Conservation (phyloP, 2,888 invertebrate genomes). For the Xylophagus ater region DNA sequence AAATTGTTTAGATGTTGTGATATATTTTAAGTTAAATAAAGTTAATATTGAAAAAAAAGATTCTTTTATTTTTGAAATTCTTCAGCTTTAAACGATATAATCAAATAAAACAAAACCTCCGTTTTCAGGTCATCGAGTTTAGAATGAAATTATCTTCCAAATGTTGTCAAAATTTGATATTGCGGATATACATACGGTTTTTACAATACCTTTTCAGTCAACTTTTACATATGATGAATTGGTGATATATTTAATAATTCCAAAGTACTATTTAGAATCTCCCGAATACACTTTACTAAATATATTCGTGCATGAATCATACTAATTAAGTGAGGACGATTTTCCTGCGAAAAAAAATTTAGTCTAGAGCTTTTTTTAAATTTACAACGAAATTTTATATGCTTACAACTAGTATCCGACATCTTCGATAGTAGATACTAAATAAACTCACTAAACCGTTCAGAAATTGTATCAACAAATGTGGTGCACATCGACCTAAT, state of each 20-base stretch:
- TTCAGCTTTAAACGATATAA: too few relatives aligned
- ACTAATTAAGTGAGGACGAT: slow-evolving; percentile 54
- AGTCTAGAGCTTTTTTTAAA: slow-evolving; percentile 6
- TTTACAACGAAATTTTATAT: slow-evolving; percentile 3
- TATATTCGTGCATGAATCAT: slow-evolving; percentile 57
- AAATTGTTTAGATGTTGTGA: too few relatives aligned
- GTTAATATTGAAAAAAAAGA: too few relatives aligned
- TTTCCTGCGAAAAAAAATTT: slow-evolving; percentile 47
- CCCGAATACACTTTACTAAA: slow-evolving; percentile 51
- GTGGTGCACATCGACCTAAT: slow-evolving; percentile 47
- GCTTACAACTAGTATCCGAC: slow-evolving; percentile 58
- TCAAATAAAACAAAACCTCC: too few relatives aligned
- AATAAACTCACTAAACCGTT: slow-evolving; percentile 51
- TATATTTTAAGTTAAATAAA: too few relatives aligned
- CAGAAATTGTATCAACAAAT: slow-evolving; percentile 53
- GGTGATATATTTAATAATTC: slow-evolving; percentile 55
- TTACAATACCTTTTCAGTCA: not conserved
- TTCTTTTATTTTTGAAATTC: too few relatives aligned
- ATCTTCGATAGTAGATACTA: slow-evolving; percentile 62
- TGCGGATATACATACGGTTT: too few relatives aligned
- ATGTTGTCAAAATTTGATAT: too few relatives aligned
- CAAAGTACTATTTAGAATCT: slow-evolving; percentile 52
- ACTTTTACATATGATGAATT: slow-evolving; percentile 57
- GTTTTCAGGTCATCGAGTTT: too few relatives aligned
- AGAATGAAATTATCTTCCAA: too few relatives aligned